Evolutionary conservation across 1,140 invertebrate species (phyloP).

Genomic region (Lutraria rhynchaena): DNA sequence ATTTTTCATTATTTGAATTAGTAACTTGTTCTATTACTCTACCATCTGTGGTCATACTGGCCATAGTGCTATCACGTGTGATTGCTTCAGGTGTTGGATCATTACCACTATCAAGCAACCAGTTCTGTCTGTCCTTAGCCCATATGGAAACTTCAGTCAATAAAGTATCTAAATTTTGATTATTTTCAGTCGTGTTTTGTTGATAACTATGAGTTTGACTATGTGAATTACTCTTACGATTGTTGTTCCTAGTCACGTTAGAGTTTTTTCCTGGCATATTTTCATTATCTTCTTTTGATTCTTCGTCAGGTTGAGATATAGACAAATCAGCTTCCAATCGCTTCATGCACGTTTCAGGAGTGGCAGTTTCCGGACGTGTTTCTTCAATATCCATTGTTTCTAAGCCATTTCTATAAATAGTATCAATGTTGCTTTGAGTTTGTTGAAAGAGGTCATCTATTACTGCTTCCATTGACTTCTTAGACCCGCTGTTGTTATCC

Average conservation of each 20-base stretch:
- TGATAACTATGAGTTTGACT: neutral
- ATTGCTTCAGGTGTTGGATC: neutral
- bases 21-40: conserved; percentile 34
- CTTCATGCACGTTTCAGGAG: conserved; percentile 51
- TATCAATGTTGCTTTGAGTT: conserved; percentile 48
- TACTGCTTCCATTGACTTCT: conserved; percentile 47
- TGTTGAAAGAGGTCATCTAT: conserved; percentile 48
- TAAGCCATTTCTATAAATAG: conserved; percentile 44
- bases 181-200: neutral
- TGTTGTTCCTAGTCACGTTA: too few relatives aligned
- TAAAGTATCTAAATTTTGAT: conserved; percentile 35
- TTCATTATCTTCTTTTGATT: neutral
- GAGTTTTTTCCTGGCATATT: neutral
- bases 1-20: conserved; percentile 20
- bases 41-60: conserved; percentile 31
- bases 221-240: neutral
- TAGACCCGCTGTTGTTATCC: neutral
- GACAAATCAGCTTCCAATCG: conserved; percentile 38
- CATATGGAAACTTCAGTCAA: conserved; percentile 49
- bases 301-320: conserved; percentile 7
- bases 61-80: conserved; percentile 21
- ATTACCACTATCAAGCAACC: conserved; percentile 39
- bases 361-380: conserved; percentile 39
- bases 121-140: conserved; percentile 48
- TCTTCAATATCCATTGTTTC: conserved; percentile 50